Base-by-base conservation (phyloP, 1,140 invertebrate genomes). In the Coenobita brevimanus region DNA sequence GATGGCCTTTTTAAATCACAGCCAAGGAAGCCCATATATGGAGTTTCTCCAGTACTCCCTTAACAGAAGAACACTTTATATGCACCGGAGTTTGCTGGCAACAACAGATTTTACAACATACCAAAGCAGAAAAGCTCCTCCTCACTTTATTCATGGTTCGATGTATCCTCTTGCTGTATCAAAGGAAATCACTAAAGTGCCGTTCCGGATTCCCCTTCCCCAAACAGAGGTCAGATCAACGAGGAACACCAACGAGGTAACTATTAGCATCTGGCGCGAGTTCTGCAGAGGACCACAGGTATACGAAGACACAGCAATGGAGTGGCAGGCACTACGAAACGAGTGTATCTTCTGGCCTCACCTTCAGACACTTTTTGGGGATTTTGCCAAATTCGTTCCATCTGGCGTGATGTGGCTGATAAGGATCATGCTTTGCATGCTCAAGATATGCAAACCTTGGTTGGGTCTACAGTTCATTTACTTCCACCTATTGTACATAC, bases 241-340 rank as follows among this genome's bases (percentile, higher is more conserved):
- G 17, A 46, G 30, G 21, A 41, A 54, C 24, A 80, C 33, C 1
- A 57, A 79, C 8, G 64, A 69, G 50, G 64, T 82, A n/a, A 71
- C 57, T 8, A 82, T 82, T 33, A 82, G 62, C 24, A 82, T 82
- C 41, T 82, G 80, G 62, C 38, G 57, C 33, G 80, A 82, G 80
- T 71, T 71, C 27, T 82, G 80, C 27, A 60, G 80, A n/a, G 80
- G 80, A 10, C 62, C 60, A 43, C 41, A 67, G 30, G 80, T 71
- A 8, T 82, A 71, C 64, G 80, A 82, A n/a, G 80, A 82, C 30
- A 33, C 13, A 38, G 46, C 27, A 15, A 10, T 50, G 8, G 41
- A 67, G n/a, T 82, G 38, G 62, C 24, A 67, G 2, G 79, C 60
- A 36, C 27, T 82, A 21, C 64, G 43, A 36, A 67, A 71, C 13